phyloP scores from a whole-genome alignment of 2,113 vertebrate genomes.

The Tonatia bakeri region DNA sequence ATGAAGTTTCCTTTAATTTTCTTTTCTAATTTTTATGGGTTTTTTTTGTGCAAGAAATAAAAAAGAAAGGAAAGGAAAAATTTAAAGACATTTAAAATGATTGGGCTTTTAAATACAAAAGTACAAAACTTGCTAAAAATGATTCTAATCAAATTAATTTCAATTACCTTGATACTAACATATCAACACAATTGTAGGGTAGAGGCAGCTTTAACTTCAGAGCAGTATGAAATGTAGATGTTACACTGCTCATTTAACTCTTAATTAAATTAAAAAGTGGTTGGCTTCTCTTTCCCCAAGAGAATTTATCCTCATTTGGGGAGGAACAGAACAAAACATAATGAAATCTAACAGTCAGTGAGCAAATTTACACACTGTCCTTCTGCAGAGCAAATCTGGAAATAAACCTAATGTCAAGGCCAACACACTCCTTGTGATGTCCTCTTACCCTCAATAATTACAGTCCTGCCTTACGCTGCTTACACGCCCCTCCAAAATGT shows the following conservation, averaged over 20 bases:
- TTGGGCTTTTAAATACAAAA: not conserved
- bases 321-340: not conserved
- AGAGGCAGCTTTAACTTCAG: not conserved
- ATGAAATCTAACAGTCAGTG: not conserved
- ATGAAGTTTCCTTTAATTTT: not conserved
- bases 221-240: not conserved
- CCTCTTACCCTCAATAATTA: not conserved
- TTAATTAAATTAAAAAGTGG: not conserved
- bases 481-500: not conserved
- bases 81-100: not conserved
- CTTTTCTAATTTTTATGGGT: not conserved
- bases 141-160: not conserved
- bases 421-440: not conserved
- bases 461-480: not conserved
- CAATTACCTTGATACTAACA: not conserved
- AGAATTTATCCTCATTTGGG: not conserved
- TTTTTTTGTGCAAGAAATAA: not conserved
- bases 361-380: not conserved
- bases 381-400: not conserved
- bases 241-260: conserved; percentile 7
- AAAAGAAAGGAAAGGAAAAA: not conserved
- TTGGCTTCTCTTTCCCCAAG: not conserved
- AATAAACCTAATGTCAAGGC: not conserved
- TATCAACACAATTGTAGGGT: not conserved
- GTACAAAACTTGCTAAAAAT: not conserved